These are phyloP conservation scores for Alviniconcha marisindica DNA, from an alignment of 1,140 invertebrate genomes.

Conservation along the genomic window DNA sequence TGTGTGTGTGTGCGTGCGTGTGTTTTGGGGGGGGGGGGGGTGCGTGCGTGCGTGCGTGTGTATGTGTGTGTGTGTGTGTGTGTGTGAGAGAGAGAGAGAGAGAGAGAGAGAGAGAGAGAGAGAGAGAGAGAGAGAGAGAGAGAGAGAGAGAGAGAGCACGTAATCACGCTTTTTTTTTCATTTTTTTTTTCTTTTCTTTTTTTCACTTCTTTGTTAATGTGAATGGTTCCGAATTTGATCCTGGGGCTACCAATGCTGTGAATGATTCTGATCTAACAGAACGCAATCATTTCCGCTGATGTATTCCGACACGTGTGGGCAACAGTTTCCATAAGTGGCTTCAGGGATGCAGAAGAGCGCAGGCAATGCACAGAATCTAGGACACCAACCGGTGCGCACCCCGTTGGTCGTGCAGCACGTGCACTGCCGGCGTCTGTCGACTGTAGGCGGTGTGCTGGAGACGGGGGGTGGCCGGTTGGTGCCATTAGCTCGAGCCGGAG, in stretches of 20 bases:
- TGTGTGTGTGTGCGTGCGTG: neutral
- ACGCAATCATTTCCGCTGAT: slow-evolving; percentile 17
- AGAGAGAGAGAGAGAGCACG: neutral
- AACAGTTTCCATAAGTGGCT: slow-evolving; percentile 21
- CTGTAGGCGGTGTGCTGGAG: no score
- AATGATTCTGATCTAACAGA: no score
- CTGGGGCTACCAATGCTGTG: no score
- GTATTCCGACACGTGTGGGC: slow-evolving; percentile 3
- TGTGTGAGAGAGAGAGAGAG: neutral
- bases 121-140: no score
- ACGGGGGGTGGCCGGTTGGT: no score
- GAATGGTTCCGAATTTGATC: no score
- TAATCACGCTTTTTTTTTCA: neutral
- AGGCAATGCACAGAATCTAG: neutral
- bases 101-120: no score
- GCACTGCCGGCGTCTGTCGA: no score
- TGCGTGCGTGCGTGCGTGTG: neutral
- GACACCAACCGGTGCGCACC: no score
- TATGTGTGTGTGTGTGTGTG: slow-evolving; percentile 5
- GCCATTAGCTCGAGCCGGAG: no score
- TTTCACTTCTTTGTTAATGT: neutral
- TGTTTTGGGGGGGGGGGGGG: no score
- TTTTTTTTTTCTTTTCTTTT: neutral
- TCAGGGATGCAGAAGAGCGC: neutral
- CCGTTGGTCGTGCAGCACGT: no score